These are phyloP conservation scores for Scaptomyza hsui DNA, from an alignment of 1,140 invertebrate genomes.

Conservation along the genomic window DNA sequence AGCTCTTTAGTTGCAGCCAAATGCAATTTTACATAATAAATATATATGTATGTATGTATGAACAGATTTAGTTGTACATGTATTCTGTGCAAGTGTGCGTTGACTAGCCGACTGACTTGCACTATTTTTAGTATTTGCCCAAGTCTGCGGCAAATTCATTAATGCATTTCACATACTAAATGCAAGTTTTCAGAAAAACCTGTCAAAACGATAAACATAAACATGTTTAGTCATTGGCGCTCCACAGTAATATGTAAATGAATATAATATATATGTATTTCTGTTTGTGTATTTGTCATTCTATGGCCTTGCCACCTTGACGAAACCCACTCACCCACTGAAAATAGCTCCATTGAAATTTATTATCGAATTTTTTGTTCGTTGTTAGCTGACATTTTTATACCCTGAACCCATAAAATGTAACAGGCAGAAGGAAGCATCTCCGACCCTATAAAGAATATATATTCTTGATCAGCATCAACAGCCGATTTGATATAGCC, in stretches of 20 bases:
- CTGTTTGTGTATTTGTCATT: neutral
- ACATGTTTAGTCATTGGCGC: conserved; percentile 52
- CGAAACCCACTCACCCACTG: conserved; percentile 54
- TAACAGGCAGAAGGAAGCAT: too few species aligned
- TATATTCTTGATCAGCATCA: too few species aligned
- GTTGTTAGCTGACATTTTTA: conserved; percentile 15
- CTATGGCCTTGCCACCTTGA: conserved; percentile 68
- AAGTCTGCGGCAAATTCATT: conserved; percentile 60
- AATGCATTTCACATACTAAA: conserved; percentile 58
- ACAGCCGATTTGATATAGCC: too few species aligned
- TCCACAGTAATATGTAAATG: conserved; percentile 34
- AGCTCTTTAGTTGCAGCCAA: conserved; percentile 71
- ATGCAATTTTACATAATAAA: conserved; percentile 74
- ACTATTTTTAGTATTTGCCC: conserved; percentile 74
- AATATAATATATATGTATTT: neutral
- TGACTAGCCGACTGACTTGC: conserved; percentile 67
- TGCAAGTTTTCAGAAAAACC: conserved; percentile 35
- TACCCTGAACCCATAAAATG: too few species aligned
- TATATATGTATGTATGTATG: conserved; percentile 22
- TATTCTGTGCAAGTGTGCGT: conserved; percentile 10
- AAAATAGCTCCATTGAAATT: conserved; percentile 27
- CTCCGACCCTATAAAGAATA: too few species aligned
- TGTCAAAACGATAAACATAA: conserved; percentile 59
- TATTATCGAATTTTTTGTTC: conserved; percentile 20
- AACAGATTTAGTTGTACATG: conserved; percentile 1